These are phyloP conservation scores for Trichogramma dendrolimi DNA, from an alignment of 2,888 invertebrate species.

Conservation along the genomic window DNA sequence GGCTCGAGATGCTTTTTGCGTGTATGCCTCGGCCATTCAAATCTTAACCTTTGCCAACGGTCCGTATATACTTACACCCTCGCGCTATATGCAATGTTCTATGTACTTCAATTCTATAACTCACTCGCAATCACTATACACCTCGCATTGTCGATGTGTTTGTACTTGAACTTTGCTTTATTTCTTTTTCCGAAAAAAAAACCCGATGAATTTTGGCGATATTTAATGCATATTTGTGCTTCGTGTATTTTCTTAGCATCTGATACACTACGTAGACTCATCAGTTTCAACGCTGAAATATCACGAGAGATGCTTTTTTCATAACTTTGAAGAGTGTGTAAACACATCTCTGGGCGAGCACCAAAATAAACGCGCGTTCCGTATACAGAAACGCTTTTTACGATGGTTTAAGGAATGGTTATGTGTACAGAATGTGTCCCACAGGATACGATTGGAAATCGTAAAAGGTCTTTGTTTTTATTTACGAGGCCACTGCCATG, in stretches of 20 bases:
- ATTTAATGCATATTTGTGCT: too few relatives aligned
- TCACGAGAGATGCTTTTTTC: slow-evolving; percentile 18
- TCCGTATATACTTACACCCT: neutral
- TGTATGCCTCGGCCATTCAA: slow-evolving; percentile 46
- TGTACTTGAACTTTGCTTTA: too few relatives aligned
- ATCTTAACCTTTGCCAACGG: slow-evolving; percentile 46
- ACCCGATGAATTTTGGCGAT: too few relatives aligned
- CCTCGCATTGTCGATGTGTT: too few relatives aligned
- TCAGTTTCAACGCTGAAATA: neutral
- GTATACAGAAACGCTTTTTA: slow-evolving; percentile 8
- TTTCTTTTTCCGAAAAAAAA: too few relatives aligned
- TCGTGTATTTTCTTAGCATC: too few relatives aligned
- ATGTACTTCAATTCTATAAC: too few relatives aligned
- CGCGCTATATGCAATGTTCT: slow-evolving; percentile 4
- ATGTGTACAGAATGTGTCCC: slow-evolving; percentile 40
- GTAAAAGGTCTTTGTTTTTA: slow-evolving; percentile 24
- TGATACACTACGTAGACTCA: too few relatives aligned
- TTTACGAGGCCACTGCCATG: slow-evolving; percentile 12
- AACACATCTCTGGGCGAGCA: slow-evolving; percentile 32
- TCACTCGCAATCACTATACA: too few relatives aligned
- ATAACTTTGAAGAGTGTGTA: slow-evolving; percentile 44
- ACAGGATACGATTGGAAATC: slow-evolving; percentile 38
- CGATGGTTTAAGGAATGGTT: slow-evolving; percentile 40
- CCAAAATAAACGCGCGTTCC: too few relatives aligned
- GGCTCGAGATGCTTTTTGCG: slow-evolving; percentile 53